Evolutionary conservation across 2,888 invertebrate genomes (phyloP), one percentile per base, ranked within the genome.

Genomic region (Rhingia rostrata): DNA sequence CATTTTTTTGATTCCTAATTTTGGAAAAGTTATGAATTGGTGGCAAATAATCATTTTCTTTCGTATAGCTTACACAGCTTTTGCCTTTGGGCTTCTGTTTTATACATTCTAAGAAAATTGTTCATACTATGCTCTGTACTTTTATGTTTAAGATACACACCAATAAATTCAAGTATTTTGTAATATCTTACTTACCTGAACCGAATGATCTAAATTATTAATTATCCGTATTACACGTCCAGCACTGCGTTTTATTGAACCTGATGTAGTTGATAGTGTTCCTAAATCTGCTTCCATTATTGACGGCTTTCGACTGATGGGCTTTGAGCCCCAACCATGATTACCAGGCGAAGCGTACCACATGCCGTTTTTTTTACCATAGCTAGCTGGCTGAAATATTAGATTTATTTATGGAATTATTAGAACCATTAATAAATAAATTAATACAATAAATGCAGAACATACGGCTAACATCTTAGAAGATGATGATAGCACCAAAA

Each of bases 201-300:
- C 96, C 45, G 97, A 95, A 91, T 97, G 97, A 92, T 97, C 96
- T 93, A 96, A 95, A 91, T 97, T 97, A 92, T 98, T 98, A 90
- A 98, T 96, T 90, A 98, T 97, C 87, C 98, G 94, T 90, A 98
- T 97, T 88, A 97, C 96, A 87, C 97, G 93, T 60, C 97, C 96
- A 81, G 96, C 96, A 88, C 95, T 94, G 9, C 96, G 95, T 89
- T 96, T 96, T 90, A 94, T 93, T 85, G 92, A 91, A 86, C 92
- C 92, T 87, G 92, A 93, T 89, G 92, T 93, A 91, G 92, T 94
- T 79, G 94, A 94, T 67, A 96, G 95, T 58, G 94, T 95, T 87
- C 91, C 91, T 88, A 91, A 89, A 89, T 95, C 95, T 67, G 95
- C 95, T 92, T 97, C 97, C 86, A 95, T 96, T 88, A 96, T 95